Percentiles rank a stretch among this genome's conserved stretches.
Evolutionary conservation across 1,140 invertebrate genomes (phyloP).

Genomic region (Sitodiplosis mosellana): DNA sequence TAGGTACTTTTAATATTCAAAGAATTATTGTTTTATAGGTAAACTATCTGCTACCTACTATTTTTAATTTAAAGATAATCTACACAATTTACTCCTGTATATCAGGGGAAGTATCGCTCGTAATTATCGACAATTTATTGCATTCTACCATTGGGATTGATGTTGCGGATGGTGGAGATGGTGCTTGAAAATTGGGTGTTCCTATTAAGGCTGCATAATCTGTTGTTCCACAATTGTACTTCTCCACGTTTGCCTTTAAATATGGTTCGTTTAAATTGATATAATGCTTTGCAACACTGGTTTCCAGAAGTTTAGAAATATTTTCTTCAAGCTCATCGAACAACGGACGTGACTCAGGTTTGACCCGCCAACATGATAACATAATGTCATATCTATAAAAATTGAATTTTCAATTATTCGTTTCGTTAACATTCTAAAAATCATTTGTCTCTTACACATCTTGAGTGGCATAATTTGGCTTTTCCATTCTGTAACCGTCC

Average conservation of each 20-base stretch:
- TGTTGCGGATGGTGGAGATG: slow-evolving; percentile 17
- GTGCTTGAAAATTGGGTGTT: slow-evolving; percentile 35
- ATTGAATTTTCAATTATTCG: too few species aligned
- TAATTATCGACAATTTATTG: too few species aligned
- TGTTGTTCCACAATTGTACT: slow-evolving; percentile 26
- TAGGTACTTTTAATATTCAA: too few species aligned
- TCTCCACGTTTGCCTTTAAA: slow-evolving; percentile 42
- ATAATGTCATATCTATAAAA: slow-evolving; percentile 57
- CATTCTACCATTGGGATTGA: too few species aligned
- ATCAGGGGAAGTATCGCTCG: too few species aligned
- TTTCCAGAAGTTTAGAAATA: slow-evolving; percentile 61
- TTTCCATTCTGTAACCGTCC: slow-evolving; percentile 72
- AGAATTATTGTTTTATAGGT: too few species aligned
- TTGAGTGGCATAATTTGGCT: slow-evolving; percentile 56
- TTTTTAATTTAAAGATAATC: too few species aligned
- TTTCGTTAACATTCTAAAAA: too few species aligned
- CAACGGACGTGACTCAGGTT: slow-evolving; percentile 54
- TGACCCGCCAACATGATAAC: slow-evolving; percentile 65
- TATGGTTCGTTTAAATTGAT: slow-evolving; percentile 69
- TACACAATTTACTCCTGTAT: too few species aligned
- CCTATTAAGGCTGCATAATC: slow-evolving; percentile 63
- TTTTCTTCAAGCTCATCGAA: slow-evolving; percentile 55
- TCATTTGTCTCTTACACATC: slow-evolving; percentile 39
- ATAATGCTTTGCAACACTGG: slow-evolving; percentile 68
- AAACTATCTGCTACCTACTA: too few species aligned